phyloP scores from a whole-genome alignment of 1,140 invertebrate species.

The Telenomus remus region DNA sequence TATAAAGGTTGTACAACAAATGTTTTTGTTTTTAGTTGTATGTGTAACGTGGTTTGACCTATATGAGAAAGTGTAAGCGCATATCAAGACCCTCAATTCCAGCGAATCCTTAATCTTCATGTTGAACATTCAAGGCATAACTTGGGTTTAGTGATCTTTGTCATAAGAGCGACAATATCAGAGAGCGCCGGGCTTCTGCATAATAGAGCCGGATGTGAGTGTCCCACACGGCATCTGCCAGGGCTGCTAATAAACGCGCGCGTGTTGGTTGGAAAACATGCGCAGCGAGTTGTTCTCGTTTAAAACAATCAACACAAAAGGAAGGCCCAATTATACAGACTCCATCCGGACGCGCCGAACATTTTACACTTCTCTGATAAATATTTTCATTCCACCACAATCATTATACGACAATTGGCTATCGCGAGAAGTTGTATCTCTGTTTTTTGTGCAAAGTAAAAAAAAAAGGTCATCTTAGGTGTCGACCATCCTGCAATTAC shows the following conservation, averaged over 20 bases:
- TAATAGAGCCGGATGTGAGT: conserved; percentile 65
- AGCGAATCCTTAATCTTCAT: conserved; percentile 44
- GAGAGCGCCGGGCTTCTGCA: conserved; percentile 40
- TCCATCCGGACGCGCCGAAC: conserved; percentile 51
- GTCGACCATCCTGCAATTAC: conserved; percentile 29
- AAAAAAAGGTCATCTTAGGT: conserved; percentile 22
- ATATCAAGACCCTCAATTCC: conserved; percentile 13
- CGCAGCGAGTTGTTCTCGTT: conserved; percentile 69
- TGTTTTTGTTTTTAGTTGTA: no score
- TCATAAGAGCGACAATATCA: conserved; percentile 32
- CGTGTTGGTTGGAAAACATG: conserved; percentile 55
- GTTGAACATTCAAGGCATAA: conserved; percentile 36
- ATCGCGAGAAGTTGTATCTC: no score
- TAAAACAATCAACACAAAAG: conserved; percentile 74
- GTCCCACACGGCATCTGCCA: conserved; percentile 63
- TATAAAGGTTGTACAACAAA: no score
- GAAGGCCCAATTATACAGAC: conserved; percentile 70
- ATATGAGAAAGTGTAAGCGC: no score
- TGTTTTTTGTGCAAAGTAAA: no score
- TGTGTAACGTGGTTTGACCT: no score
- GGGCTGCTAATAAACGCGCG: conserved; percentile 66
- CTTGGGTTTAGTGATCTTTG: conserved; percentile 45
- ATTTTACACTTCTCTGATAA: conserved; percentile 26
- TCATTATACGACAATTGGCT: neutral
- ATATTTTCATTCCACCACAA: neutral